Evolutionary conservation across 2,888 invertebrate genomes (phyloP).

Genomic region (Leucophenga montana): DNA sequence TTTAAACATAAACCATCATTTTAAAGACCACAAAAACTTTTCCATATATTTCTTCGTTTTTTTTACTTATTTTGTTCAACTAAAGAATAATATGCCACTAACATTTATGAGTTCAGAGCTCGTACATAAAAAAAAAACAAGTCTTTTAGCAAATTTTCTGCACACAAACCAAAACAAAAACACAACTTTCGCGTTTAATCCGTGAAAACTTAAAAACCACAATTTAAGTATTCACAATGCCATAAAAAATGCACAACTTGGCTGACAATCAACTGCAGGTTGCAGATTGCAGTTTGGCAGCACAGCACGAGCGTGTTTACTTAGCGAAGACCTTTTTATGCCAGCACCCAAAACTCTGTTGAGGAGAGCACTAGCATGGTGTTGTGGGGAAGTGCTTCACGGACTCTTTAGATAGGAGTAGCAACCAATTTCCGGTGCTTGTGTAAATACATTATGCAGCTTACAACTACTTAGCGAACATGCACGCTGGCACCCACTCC

Average conservation of each 20-base stretch:
- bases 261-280: too few relatives aligned
- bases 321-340: too few relatives aligned
- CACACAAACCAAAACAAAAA: background rate
- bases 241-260: too few relatives aligned
- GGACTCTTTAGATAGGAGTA: conserved; percentile 32
- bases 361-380: too few relatives aligned
- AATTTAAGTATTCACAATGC: background rate
- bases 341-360: too few relatives aligned
- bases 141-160: background rate
- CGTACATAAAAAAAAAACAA: background rate
- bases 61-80: background rate
- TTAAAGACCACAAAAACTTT: too few relatives aligned
- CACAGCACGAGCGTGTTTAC: too few relatives aligned
- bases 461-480: conserved; percentile 60
- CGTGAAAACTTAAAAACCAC: conserved; percentile 11
- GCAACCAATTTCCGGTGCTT: conserved; percentile 68
- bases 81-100: background rate
- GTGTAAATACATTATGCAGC: conserved; percentile 68
- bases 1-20: too few relatives aligned
- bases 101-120: background rate
- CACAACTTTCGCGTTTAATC: background rate
- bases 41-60: too few relatives aligned
- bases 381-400: too few relatives aligned
- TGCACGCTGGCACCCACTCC: conserved; percentile 4
- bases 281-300: too few relatives aligned